phyloP scores from a whole-genome alignment of 2,797 vertebrate species.

The Scolopax rusticola region DNA sequence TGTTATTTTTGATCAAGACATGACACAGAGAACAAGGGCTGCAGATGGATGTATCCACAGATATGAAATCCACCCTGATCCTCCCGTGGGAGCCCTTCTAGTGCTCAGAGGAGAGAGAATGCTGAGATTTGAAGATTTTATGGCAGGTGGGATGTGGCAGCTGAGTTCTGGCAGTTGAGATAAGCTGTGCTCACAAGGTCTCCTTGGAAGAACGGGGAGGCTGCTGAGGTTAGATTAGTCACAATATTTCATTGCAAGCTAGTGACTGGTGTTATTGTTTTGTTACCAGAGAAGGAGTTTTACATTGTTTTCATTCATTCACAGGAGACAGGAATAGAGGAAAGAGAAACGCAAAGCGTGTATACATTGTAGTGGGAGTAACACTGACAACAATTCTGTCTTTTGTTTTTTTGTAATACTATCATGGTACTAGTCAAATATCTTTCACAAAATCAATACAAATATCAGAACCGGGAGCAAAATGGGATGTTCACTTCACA shows the following conservation, averaged over 20 bases:
- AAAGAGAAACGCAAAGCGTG: not conserved
- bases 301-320: slow-evolving; percentile 22
- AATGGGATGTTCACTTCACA: not conserved
- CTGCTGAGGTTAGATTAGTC: slow-evolving; percentile 29
- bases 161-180: slow-evolving; percentile 33
- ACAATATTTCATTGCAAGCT: not conserved
- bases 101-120: not conserved
- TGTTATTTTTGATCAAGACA: not conserved
- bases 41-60: not conserved
- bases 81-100: not conserved
- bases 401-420: not conserved
- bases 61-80: not conserved
- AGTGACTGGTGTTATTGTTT: not conserved
- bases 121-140: not conserved
- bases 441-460: not conserved
- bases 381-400: not conserved
- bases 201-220: not conserved
- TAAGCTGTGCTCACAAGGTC: not conserved
- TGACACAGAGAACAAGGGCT: not conserved
- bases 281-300: slow-evolving; percentile 5
- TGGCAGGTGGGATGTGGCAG: not conserved
- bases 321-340: not conserved
- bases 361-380: not conserved
- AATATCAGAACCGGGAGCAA: not conserved
- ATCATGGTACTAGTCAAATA: not conserved